Percentiles rank a stretch among this genome's conserved stretches.
phyloP scores from a whole-genome alignment of 1,140 invertebrate genomes.

The Telenomus remus region DNA sequence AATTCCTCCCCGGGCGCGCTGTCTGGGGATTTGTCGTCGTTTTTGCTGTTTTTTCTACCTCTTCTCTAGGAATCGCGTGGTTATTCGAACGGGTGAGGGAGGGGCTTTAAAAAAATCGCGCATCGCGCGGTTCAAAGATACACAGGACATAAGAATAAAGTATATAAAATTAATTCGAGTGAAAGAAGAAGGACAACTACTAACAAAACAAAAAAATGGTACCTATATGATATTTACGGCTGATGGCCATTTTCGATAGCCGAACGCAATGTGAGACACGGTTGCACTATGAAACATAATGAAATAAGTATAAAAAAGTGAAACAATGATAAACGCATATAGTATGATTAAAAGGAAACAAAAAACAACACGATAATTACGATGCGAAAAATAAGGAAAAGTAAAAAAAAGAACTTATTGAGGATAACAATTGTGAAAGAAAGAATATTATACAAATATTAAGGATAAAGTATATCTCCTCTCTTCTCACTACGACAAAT shows the following conservation, averaged over 20 bases:
- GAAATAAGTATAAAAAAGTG: conserved; percentile 63
- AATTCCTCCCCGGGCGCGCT: conserved; percentile 58
- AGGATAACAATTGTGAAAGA: conserved; percentile 47
- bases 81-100: conserved; percentile 59
- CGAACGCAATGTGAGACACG: conserved; percentile 56
- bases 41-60: conserved; percentile 74
- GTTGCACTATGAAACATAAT: conserved; percentile 71
- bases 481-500: conserved; percentile 73
- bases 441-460: conserved; percentile 67
- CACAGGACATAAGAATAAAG: conserved; percentile 33
- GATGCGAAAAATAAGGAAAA: conserved; percentile 44
- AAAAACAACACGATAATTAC: conserved; percentile 18
- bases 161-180: conserved; percentile 39
- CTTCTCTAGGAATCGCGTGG: conserved; percentile 69
- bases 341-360: conserved; percentile 7
- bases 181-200: conserved; percentile 24
- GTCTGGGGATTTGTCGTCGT: conserved; percentile 68
- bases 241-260: conserved; percentile 61
- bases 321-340: conserved; percentile 1
- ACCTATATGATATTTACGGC: conserved; percentile 58
- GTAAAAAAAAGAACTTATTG: conserved; percentile 46
- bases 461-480: conserved; percentile 68
- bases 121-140: conserved; percentile 45
- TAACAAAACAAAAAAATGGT: conserved; percentile 40
- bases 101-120: conserved; percentile 54